Conservation (phyloP, 2,888 invertebrate species). For the Aspidiotus destructor region DNA sequence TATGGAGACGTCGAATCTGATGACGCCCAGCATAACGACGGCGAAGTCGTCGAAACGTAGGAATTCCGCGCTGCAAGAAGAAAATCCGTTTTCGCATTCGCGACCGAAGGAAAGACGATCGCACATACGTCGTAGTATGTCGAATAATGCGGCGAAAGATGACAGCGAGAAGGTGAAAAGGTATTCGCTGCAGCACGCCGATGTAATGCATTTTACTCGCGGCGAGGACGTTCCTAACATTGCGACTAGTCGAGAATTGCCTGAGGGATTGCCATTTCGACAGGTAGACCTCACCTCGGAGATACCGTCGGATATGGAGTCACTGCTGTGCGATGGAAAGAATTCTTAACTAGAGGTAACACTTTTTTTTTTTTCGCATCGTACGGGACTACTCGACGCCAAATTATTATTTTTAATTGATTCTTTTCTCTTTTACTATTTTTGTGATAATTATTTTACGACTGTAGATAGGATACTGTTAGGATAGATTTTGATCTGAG, state of each 20-base stretch:
- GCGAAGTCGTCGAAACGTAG: constrained; percentile 8
- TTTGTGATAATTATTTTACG: no score
- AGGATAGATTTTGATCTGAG: no score
- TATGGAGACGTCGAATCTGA: neutral
- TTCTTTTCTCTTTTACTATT: no score
- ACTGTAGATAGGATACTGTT: no score
- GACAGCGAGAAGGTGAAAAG: constrained; percentile 22
- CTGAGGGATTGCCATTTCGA: neutral
- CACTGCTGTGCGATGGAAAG: constrained; percentile 14
- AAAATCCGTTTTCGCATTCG: neutral
- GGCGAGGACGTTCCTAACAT: neutral
- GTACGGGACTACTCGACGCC: no score
- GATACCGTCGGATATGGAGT: constrained; percentile 25
- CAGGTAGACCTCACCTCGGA: constrained; percentile 11
- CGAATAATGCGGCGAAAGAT: constrained; percentile 15
- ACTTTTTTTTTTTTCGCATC: no score
- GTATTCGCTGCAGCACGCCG: constrained; percentile 17
- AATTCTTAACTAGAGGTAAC: no score
- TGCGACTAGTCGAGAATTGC: neutral
- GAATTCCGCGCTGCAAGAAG: neutral
- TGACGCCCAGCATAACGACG: neutral
- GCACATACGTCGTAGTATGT: constrained; percentile 7
- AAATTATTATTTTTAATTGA: no score
- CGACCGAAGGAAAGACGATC: neutral
- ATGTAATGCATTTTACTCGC: neutral